Evolutionary conservation across 37 sponge, comb jelly and placozoan genomes (phyloP).

Genomic region (Spongia lamella): DNA sequence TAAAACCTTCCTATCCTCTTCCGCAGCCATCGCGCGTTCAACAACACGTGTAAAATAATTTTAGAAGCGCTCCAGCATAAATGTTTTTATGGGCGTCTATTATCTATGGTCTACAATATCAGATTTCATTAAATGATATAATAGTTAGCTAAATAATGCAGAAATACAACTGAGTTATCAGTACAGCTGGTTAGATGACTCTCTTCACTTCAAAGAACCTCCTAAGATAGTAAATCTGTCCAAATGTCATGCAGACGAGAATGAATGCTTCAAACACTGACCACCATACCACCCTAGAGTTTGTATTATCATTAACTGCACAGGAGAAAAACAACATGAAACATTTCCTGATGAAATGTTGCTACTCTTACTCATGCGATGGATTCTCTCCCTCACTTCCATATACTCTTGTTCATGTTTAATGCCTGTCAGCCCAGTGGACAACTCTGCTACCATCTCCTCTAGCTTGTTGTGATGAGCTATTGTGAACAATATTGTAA

Average conservation of each 20-base stretch:
- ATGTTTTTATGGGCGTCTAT: too few relatives aligned
- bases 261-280: slow-evolving; percentile 93
- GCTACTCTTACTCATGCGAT: slow-evolving; percentile 96
- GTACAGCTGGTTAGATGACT: slow-evolving; percentile 78
- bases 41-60: too few relatives aligned
- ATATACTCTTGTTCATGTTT: slow-evolving; percentile 99
- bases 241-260: slow-evolving; percentile 89
- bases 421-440: slow-evolving; percentile 73
- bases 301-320: slow-evolving; percentile 96
- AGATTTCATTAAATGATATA: too few relatives aligned
- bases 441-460: slow-evolving; percentile 82
- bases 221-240: slow-evolving; percentile 98
- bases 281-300: slow-evolving; percentile 99
- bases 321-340: too few relatives aligned
- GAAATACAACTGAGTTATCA: too few relatives aligned
- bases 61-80: too few relatives aligned
- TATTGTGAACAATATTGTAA: background rate
- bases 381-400: slow-evolving; percentile 97
- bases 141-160: too few relatives aligned
- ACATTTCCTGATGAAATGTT: too few relatives aligned
- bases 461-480: slow-evolving; percentile 83
- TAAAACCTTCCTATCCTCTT: slow-evolving; percentile 59
- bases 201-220: slow-evolving; percentile 98
- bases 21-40: too few relatives aligned
- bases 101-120: too few relatives aligned